A percentile compares a stretch with the other conserved stretches of the same genome.
Evolutionary conservation across 2,113 vertebrate species (phyloP).

Genomic region (Leiothrix lutea): DNA sequence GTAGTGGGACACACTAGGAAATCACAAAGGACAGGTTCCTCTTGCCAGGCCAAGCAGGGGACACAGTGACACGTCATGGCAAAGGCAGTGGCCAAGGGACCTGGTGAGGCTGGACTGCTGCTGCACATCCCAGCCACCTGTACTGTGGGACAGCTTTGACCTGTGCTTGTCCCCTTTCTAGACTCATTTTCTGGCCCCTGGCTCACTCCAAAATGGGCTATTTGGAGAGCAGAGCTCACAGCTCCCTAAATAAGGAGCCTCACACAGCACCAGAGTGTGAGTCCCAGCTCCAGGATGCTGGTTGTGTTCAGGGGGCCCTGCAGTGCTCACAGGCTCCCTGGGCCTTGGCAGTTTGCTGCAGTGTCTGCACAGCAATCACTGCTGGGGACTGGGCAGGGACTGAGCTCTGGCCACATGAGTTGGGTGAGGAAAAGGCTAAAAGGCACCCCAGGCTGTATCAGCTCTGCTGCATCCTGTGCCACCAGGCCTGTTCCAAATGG

Average conservation of each 20-base stretch:
- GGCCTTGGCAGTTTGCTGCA: background rate
- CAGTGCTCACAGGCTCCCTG: background rate
- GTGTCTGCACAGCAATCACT: background rate
- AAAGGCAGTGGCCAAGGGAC: background rate
- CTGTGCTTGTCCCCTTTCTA: background rate
- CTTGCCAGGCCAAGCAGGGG: background rate
- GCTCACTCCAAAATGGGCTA: background rate
- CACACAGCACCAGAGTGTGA: background rate
- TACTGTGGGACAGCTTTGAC: background rate
- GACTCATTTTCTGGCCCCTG: background rate
- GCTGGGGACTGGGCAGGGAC: background rate
- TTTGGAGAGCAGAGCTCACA: background rate
- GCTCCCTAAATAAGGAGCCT: background rate
- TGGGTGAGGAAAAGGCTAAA: background rate
- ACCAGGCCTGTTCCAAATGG: background rate
- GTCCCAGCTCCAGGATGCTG: background rate
- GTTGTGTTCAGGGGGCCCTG: background rate
- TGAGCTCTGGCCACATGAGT: background rate
- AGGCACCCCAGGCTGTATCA: background rate
- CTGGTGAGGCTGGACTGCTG: background rate
- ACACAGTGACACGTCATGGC: accelerated
- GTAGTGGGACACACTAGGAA: background rate
- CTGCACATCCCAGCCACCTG: background rate
- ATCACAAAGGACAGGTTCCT: background rate
- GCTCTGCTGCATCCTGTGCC: background rate